These are phyloP conservation scores for Eupelmus urozonus DNA, from an alignment of 2,888 invertebrate species.

Conservation along the genomic window DNA sequence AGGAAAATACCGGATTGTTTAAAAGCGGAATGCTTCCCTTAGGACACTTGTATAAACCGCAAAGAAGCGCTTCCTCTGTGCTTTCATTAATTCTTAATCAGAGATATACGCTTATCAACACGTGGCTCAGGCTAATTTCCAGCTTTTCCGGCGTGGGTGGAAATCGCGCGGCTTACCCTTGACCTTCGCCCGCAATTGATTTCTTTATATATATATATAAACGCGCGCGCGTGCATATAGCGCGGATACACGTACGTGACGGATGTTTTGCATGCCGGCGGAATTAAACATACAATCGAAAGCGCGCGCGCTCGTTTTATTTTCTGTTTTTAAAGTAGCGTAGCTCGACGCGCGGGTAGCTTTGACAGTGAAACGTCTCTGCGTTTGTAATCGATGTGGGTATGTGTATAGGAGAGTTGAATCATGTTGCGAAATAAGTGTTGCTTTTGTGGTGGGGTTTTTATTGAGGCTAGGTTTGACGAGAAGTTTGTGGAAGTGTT, in stretches of 20 bases:
- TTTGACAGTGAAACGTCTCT: too few relatives aligned
- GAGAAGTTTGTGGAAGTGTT: too few relatives aligned
- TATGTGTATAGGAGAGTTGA: too few relatives aligned
- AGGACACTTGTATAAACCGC: too few relatives aligned
- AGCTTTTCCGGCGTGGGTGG: not conserved
- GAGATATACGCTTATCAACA: not conserved
- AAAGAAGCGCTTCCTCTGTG: too few relatives aligned
- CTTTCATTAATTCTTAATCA: not conserved
- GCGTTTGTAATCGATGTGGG: not conserved
- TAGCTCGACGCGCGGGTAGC: too few relatives aligned
- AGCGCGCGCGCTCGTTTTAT: not conserved
- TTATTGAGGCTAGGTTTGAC: too few relatives aligned
- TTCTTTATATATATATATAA: not conserved
- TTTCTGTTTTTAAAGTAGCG: not conserved
- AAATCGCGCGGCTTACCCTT: slow-evolving; percentile 1
- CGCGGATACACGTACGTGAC: not conserved
- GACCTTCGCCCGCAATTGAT: slow-evolving; percentile 33
- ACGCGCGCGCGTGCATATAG: too few relatives aligned
- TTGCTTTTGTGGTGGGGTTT: too few relatives aligned
- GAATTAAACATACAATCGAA: slow-evolving; percentile 6
- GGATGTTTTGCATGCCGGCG: slow-evolving; percentile 5
- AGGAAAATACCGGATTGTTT: too few relatives aligned
- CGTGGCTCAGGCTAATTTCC: not conserved
- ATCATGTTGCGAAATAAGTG: too few relatives aligned
- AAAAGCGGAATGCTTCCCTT: too few relatives aligned